Evolutionary conservation across 64 coral and sea anemone species (phyloP), one percentile per base, ranked within the genome.

Genomic region (Stylophora pistillata): DNA sequence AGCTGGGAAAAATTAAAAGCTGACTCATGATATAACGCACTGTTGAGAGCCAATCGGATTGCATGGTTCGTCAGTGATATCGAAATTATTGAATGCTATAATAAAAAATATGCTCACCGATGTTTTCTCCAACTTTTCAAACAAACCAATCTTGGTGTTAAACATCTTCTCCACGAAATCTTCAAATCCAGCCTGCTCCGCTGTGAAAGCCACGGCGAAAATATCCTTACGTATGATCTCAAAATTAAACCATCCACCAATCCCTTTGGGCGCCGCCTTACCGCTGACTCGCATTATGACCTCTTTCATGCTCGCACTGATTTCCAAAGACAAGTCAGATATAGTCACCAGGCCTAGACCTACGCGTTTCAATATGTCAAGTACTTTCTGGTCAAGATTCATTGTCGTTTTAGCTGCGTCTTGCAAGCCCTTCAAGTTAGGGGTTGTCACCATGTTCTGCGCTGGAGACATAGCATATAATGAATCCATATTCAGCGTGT

Each of bases 211-310:
- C 20, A 89, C 87, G 31, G 74, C 87, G 70, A 89, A 72, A 66
- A 89, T 78, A 23, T 70, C 37, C 31, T 89, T 89, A 15, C 77
- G 75, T 14, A 78, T n/a, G 13, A 89, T 16, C 34, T 89, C 87
- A 79, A 89, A 89, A 20, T 78, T 78, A 54, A 89, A 82, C 79
- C 79, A 82, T 9, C 79, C 79, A 11, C 79, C 79, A 17, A 82
- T 82, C 58, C 12, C 14, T 64, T 82, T 66, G 5, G 79, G 79
- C 0, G 79, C 58, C 14, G 58, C 79, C 18, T 82, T 82, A 12
- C 79, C 79, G 10, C 56, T 64, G 15, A 82, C 58, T 0, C 79
- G 79, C 58, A 82, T 2, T 23, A 82, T 82, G 2, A 64, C 58
- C 17, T 82, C 58, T 60, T 82, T 82, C 59, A 65, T 37, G 20